phyloP scores from a whole-genome alignment of 53 echinoderm and acorn worm species.

The Glandiceps talaboti region DNA sequence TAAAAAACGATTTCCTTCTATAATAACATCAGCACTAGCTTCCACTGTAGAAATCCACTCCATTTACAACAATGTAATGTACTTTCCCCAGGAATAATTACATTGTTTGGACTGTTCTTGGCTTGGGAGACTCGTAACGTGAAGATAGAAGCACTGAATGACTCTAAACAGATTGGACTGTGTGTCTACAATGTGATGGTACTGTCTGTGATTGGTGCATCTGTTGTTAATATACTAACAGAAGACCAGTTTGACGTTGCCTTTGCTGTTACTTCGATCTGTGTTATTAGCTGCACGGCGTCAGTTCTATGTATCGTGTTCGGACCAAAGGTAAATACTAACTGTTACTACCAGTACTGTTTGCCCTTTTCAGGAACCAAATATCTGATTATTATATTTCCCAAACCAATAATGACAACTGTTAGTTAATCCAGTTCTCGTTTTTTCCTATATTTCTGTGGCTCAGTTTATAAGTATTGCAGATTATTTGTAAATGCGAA shows the following conservation, averaged over 20 bases:
- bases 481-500: too few species aligned
- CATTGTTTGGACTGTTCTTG: conserved; percentile 55
- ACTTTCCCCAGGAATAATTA: conserved; percentile 14
- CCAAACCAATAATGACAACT: too few species aligned
- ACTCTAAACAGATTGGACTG: conserved; percentile 61
- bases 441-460: too few species aligned
- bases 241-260: conserved; percentile 26
- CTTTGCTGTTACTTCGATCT: conserved; percentile 37
- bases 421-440: too few species aligned
- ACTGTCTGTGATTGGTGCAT: conserved; percentile 38
- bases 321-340: conserved; percentile 38
- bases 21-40: too few species aligned
- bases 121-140: conserved; percentile 58
- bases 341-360: too few species aligned
- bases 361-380: too few species aligned
- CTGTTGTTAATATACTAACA: conserved; percentile 40
- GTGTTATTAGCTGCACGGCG: conserved; percentile 38
- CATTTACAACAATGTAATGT: background rate
- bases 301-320: conserved; percentile 47
- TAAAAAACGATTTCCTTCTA: too few species aligned
- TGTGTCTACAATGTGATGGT: conserved; percentile 64
- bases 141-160: conserved; percentile 49
- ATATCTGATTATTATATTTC: too few species aligned
- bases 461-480: too few species aligned
- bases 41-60: too few species aligned